These are phyloP conservation scores for Grammomys surdaster DNA, from an alignment of 2,113 vertebrate genomes.

Conservation along the genomic window DNA sequence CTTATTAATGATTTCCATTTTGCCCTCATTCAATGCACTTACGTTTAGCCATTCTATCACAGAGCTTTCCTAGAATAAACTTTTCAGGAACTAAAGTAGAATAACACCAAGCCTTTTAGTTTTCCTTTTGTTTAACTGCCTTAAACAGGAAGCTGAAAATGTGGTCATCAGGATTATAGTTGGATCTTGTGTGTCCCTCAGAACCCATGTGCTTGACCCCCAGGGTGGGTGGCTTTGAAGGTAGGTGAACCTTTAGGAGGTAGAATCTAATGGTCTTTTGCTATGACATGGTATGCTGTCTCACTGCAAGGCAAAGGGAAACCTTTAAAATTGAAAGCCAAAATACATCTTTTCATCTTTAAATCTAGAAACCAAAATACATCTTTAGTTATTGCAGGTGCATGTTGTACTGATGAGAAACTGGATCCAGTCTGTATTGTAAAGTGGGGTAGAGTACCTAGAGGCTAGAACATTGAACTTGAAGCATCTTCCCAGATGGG, in stretches of 20 bases:
- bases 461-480: neutral
- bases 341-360: neutral
- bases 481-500: neutral
- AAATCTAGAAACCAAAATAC: neutral
- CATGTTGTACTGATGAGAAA: neutral
- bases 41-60: neutral
- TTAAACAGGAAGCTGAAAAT: constrained; percentile 23
- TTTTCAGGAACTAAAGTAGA: neutral
- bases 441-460: neutral
- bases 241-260: neutral
- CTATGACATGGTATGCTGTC: neutral
- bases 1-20: neutral
- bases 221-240: no score
- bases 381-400: neutral
- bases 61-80: neutral
- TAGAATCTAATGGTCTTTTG: neutral
- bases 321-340: neutral
- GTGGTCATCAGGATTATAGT: neutral
- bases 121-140: constrained; percentile 31
- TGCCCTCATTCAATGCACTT: constrained; percentile 20
- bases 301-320: neutral
- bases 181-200: neutral
- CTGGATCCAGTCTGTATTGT: neutral
- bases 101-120: neutral
- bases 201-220: neutral